Percentiles rank a stretch among this genome's conserved stretches.
Conservation (phyloP, 2,888 invertebrate genomes). For the Watsonalla cultraria region DNA sequence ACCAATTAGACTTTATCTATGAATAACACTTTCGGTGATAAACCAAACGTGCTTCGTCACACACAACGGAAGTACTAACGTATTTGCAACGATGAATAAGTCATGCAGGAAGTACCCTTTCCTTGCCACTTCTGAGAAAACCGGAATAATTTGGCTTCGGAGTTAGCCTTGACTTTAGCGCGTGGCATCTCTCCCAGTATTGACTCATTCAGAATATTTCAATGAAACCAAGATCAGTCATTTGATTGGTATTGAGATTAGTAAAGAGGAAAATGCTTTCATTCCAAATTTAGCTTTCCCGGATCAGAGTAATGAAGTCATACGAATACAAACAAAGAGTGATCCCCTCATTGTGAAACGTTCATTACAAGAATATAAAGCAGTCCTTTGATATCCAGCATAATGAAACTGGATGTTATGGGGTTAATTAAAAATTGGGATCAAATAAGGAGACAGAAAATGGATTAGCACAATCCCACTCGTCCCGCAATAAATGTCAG, state of each 20-base stretch:
- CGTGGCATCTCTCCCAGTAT: constrained; percentile 27
- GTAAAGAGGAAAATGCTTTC: background rate
- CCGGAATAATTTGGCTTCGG: constrained; percentile 45
- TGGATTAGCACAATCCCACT: no score
- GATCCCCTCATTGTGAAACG: no score
- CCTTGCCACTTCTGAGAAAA: constrained; percentile 34
- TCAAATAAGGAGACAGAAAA: no score
- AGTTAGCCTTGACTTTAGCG: constrained; percentile 29
- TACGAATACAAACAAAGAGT: no score
- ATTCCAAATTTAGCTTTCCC: background rate
- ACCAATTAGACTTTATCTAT: no score
- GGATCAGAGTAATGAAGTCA: no score
- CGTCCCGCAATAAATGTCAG: background rate
- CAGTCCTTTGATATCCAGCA: no score
- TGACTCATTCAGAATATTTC: constrained; percentile 32
- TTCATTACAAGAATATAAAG: no score
- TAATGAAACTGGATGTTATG: no score
- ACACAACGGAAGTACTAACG: background rate
- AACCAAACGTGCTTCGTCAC: background rate
- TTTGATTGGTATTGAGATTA: background rate
- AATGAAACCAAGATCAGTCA: constrained; percentile 10
- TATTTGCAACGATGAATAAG: constrained; percentile 25
- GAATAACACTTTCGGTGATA: no score
- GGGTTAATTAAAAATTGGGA: no score
- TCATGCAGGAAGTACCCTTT: constrained; percentile 32